Base-by-base conservation (phyloP, 2,888 invertebrate genomes). In the Trachelus iudaicus region DNA sequence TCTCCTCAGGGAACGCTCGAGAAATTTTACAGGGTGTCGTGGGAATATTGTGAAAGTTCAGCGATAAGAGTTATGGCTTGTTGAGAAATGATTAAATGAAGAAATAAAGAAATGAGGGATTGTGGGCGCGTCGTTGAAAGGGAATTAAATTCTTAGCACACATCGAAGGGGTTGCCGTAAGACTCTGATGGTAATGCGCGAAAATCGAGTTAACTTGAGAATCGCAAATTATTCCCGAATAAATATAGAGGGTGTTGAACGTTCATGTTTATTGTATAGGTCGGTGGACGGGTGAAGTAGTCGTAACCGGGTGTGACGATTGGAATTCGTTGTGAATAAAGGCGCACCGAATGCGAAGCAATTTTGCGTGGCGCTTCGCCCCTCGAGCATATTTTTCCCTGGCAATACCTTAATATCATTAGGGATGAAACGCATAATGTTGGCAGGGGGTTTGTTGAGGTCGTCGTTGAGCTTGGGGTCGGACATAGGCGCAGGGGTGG, bases 381-480 rank as follows among this genome's bases (percentile, higher is more conserved):
- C 77, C 56, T 75, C 77, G 6, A 35, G 75, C 73, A 71, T 73
- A 69, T 34, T 69, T 77, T 74, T 77, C 71, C 75, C 33, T 69
- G 40, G 74, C 31, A 71, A 69, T 71, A 56, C 68, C 76, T 56
- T 78, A 76, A 80, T 80, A 80, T 80, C 80, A 79, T 85, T 83
- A 81, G 75, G 77, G 75, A 34, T 68, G 33, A 73, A 33, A 71
- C 73, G 79, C 78, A 78, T 81, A 77, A 82, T 85, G 78, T 82
- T 75, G 78, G 6, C 12, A 40, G 35, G 74, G 71, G 71, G 71
- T 15, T 56, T 23, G 56, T 56, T 15, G 56, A 23, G 56, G 56
- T 56, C 56, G 23, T 56, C 23, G 56, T 56, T 9, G 56, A 13
- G 23, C 12, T 71, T 71, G 71, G 34, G 71, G 71, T 34, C 71